Evolutionary conservation across 2,888 invertebrate species (phyloP).

Genomic region (Blera fallax): DNA sequence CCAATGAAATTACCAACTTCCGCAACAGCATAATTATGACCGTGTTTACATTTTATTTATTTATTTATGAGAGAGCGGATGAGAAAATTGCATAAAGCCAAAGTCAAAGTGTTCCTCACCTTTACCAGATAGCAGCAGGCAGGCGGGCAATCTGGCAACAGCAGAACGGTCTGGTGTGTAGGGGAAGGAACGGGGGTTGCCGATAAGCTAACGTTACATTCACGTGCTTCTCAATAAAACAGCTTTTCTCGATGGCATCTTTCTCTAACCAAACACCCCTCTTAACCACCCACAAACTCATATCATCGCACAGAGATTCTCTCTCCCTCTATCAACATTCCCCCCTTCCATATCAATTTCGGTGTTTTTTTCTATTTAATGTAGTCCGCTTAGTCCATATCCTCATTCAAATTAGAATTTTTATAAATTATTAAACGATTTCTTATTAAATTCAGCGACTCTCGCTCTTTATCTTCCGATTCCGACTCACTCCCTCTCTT

Average conservation of each 20-base stretch:
- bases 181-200: not conserved
- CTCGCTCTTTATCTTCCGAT: not conserved
- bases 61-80: constrained; percentile 6
- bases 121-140: constrained; percentile 16
- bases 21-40: constrained; percentile 52
- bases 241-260: constrained; percentile 15
- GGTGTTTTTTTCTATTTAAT: no score
- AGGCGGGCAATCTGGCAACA: no score
- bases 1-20: constrained; percentile 42
- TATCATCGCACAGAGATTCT: no score
- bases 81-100: constrained; percentile 13
- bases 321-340: no score
- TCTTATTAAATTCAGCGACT: not conserved
- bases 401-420: not conserved
- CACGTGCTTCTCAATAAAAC: constrained; percentile 42
- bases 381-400: not conserved
- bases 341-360: no score
- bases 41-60: constrained; percentile 56
- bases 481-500: not conserved
- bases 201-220: constrained; percentile 30
- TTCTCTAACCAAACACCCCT: not conserved
- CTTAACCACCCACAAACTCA: not conserved
- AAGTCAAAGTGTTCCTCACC: constrained; percentile 32
- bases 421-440: not conserved
- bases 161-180: not conserved